Evolutionary conservation across 1,140 invertebrate genomes (phyloP).

Genomic region (Leptinotarsa texana): DNA sequence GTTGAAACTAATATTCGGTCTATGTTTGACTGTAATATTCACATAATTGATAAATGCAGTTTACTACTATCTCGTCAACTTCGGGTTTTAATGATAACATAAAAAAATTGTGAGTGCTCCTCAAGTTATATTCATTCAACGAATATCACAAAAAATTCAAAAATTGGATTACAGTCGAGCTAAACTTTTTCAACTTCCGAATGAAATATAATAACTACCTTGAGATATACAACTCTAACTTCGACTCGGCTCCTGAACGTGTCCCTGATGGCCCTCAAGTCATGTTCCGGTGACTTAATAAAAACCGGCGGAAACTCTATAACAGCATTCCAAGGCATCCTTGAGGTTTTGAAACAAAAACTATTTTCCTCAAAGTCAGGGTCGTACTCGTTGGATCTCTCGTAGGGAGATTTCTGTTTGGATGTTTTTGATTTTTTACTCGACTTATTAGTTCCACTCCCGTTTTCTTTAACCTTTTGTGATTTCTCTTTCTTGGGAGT

Average conservation of each 20-base stretch:
- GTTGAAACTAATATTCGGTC: too few species aligned
- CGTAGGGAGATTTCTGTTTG: not conserved
- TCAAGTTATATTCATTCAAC: too few species aligned
- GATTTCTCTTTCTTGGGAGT: not conserved
- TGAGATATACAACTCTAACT: conserved; percentile 14
- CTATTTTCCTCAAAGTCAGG: not conserved
- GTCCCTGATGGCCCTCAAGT: conserved; percentile 6
- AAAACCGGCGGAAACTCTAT: conserved; percentile 18
- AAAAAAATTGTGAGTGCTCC: too few species aligned
- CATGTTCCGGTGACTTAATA: conserved; percentile 9
- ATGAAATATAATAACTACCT: conserved; percentile 11
- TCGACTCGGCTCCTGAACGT: conserved; percentile 17
- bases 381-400: conserved; percentile 11
- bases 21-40: too few species aligned
- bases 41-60: too few species aligned
- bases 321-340: conserved; percentile 1
- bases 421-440: not conserved
- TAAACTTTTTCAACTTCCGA: not conserved
- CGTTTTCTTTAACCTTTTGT: not conserved
- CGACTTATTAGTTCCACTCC: not conserved
- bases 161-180: too few species aligned
- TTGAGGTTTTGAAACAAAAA: conserved; percentile 13
- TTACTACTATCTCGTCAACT: too few species aligned
- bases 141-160: too few species aligned
- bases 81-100: too few species aligned